Evolutionary conservation across 2,797 vertebrate species (phyloP), one percentile per base, ranked within the genome.

Genomic region (Chaunax sp.): DNA sequence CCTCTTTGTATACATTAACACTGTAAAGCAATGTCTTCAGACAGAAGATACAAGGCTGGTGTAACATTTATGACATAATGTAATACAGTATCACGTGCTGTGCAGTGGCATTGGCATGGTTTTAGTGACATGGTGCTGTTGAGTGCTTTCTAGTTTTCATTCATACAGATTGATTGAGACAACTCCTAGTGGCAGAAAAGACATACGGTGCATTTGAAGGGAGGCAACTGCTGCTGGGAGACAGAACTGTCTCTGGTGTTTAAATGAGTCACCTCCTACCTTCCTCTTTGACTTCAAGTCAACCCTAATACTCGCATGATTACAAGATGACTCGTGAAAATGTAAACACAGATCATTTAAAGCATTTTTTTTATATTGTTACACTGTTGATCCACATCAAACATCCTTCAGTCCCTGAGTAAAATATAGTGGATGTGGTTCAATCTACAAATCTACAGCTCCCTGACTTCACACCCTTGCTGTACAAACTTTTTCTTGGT

Each of bases 381-480:
- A 35, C 9, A 35, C 20, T 7, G 38, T 22, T 4, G 19, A 65
- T 51, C 52, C 23, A 38, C 41, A 35, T 37, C 51, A 14, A 6
- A 6, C 6, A 45, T 49, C 44, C 2, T 9, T 37, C 16, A 28
- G 67, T 84, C 77, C 83, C 83, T 86, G 84, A 87, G 81, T 53
- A 58, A 52, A 64, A 69, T 11, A 2, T 35, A 20, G 20, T 5
- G 35, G 16, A 40, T 28, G 7, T 35, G 43, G 38, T 37, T 30
- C 4, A 4, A 30, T 4, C 40, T 20, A 30, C 6, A 51, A 12
- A 49, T 40, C 8, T 35, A 26, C 37, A 44, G n/a, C n/a, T n/a
- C 15, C 23, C 26, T 41, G 38, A 26, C 45, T 33, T 43, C 1
- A 23, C 37, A 22, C 19, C 16, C 22, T 28, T 0, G 3, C 12